Percentiles rank a stretch among this genome's conserved stretches.
These are phyloP conservation scores for Sylvia borin DNA, from an alignment of 2,797 vertebrate genomes.

Conservation along the genomic window DNA sequence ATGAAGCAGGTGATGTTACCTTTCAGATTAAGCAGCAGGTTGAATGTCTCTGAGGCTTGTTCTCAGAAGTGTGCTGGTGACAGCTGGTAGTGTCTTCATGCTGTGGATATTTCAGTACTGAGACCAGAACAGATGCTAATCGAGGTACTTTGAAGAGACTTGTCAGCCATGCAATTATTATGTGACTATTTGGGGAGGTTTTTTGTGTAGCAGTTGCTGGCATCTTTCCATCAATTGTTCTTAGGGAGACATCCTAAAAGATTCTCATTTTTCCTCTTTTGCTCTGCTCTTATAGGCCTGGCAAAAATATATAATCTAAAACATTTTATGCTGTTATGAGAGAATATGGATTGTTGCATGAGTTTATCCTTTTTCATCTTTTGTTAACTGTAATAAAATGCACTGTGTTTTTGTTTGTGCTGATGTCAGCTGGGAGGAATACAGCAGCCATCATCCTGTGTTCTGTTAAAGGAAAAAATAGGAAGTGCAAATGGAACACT, in stretches of 20 bases:
- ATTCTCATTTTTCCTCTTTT: background rate
- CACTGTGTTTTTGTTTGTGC: background rate
- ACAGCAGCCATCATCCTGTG: background rate
- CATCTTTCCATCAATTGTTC: background rate
- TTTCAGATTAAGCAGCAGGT: background rate
- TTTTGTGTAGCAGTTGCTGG: background rate
- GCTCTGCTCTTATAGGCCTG: background rate
- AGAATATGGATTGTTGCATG: background rate
- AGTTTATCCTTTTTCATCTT: background rate
- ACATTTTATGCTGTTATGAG: background rate
- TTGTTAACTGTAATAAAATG: background rate
- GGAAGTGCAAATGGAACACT: background rate
- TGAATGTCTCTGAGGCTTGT: background rate
- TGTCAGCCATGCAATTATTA: background rate
- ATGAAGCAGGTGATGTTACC: background rate
- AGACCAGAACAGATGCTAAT: background rate
- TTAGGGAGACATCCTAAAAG: background rate
- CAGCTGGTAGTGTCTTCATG: background rate
- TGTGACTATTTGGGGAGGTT: background rate
- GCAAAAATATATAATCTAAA: background rate
- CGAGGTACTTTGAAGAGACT: background rate
- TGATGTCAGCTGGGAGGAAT: background rate
- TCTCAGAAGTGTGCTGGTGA: background rate
- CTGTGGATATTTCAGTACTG: background rate
- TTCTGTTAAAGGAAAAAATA: background rate